Conservation (phyloP, 2,797 vertebrate species). For the Sciurus carolinensis region DNA sequence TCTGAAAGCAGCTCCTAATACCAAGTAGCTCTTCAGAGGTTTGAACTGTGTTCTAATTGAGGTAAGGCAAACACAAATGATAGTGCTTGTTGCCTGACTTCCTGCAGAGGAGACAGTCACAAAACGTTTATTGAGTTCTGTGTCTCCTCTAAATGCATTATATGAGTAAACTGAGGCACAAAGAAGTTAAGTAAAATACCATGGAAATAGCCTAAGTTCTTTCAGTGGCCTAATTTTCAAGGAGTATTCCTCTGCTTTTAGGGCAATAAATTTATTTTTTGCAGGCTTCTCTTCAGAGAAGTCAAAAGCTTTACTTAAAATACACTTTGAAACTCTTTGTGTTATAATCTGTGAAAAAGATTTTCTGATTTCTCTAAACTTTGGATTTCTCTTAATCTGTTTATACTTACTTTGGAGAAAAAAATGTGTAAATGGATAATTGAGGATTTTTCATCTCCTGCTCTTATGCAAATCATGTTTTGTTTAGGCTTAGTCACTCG, state of each 20-base stretch:
- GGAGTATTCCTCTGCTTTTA: slow-evolving; percentile 26
- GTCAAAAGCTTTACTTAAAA: slow-evolving; percentile 54
- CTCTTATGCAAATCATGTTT: slow-evolving; percentile 48
- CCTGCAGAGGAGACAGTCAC: not conserved
- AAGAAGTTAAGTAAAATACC: not conserved
- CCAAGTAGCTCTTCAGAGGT: not conserved
- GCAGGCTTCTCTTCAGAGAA: slow-evolving; percentile 36
- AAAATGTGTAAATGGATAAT: not conserved
- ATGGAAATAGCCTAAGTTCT: not conserved
- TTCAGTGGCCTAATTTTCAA: slow-evolving; percentile 52
- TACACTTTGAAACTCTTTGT: slow-evolving; percentile 20
- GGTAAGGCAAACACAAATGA: not conserved
- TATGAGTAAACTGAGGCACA: not conserved
- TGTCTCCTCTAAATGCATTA: not conserved
- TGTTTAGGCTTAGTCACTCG: slow-evolving; percentile 1
- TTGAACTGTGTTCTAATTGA: not conserved
- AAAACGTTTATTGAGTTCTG: not conserved
- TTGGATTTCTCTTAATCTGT: slow-evolving; percentile 15
- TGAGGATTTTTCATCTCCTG: slow-evolving; percentile 46
- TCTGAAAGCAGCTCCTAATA: not conserved
- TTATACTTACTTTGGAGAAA: not conserved
- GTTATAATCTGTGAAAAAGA: slow-evolving; percentile 46
- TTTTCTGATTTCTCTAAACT: slow-evolving; percentile 55
- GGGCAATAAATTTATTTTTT: slow-evolving; percentile 29
- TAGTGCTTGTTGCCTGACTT: not conserved